Conservation (phyloP, 1,140 invertebrate genomes). For the Stenopsyche tienmushanensis region DNA sequence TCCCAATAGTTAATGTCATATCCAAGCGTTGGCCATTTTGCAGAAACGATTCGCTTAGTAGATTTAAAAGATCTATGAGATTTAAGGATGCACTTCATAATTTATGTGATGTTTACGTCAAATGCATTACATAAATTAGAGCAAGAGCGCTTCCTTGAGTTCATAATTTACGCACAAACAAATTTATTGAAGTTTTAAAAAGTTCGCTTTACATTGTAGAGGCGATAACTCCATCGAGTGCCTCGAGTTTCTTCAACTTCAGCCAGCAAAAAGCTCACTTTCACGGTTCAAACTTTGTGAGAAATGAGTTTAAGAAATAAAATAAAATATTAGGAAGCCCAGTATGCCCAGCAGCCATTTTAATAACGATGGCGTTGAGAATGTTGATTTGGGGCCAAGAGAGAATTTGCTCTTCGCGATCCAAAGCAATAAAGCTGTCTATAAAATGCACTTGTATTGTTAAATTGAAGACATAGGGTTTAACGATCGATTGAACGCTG, state of each 20-base stretch:
- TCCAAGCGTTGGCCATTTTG: no score
- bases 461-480: not conserved
- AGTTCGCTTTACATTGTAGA: no score
- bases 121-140: no score
- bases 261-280: not conserved
- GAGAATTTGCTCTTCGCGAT: not conserved
- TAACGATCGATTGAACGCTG: not conserved
- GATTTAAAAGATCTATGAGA: no score
- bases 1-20: no score
- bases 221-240: no score
- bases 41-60: no score
- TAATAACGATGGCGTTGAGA: not conserved
- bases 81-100: no score
- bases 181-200: no score
- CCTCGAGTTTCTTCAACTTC: not conserved
- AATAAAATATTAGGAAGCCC: not conserved
- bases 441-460: not conserved
- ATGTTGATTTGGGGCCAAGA: slow-evolving; percentile 14
- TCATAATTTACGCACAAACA: no score
- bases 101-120: no score
- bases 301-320: not conserved
- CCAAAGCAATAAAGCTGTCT: slow-evolving; percentile 14
- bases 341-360: not conserved
- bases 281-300: not conserved
- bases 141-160: no score